phyloP scores from a whole-genome alignment of 53 echinoderm and acorn worm species.

The Crossaster papposus region DNA sequence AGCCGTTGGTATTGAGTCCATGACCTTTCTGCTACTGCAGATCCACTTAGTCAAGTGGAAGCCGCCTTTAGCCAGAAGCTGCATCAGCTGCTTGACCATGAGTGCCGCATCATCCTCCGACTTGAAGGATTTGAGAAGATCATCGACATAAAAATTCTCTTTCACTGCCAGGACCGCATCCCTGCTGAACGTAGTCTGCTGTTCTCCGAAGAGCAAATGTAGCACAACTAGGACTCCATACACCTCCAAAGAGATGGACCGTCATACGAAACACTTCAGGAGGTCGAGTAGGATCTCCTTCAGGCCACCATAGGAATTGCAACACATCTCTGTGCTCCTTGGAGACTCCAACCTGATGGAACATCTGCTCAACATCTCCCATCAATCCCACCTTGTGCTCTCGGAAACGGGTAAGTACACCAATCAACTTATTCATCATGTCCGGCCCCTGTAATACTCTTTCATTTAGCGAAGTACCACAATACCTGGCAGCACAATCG shows the following conservation, averaged over 20 bases:
- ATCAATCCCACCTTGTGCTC: conserved; percentile 45
- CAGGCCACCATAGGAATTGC: conserved; percentile 41
- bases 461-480: conserved; percentile 58
- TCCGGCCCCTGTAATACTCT: conserved; percentile 48
- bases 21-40: conserved; percentile 50
- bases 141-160: conserved; percentile 55
- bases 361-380: conserved; percentile 58
- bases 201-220: conserved; percentile 32
- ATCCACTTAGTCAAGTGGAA: conserved; percentile 64
- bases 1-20: conserved; percentile 29
- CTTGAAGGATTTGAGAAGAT: conserved; percentile 47
- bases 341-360: conserved; percentile 55
- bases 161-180: conserved; percentile 9
- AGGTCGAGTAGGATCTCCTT: conserved; percentile 15
- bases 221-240: conserved; percentile 43
- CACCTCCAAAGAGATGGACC: conserved; percentile 49
- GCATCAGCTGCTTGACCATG: conserved; percentile 7
- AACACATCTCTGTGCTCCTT: conserved; percentile 37
- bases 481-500: conserved; percentile 59
- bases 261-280: conserved; percentile 41
- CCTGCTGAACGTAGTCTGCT: background rate
- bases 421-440: conserved; percentile 39
- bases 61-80: conserved; percentile 47
- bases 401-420: conserved; percentile 25
- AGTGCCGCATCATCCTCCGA: conserved; percentile 30